Conservation (phyloP, 2,797 vertebrate species). For the Tokudaia tokunoshimensis region DNA sequence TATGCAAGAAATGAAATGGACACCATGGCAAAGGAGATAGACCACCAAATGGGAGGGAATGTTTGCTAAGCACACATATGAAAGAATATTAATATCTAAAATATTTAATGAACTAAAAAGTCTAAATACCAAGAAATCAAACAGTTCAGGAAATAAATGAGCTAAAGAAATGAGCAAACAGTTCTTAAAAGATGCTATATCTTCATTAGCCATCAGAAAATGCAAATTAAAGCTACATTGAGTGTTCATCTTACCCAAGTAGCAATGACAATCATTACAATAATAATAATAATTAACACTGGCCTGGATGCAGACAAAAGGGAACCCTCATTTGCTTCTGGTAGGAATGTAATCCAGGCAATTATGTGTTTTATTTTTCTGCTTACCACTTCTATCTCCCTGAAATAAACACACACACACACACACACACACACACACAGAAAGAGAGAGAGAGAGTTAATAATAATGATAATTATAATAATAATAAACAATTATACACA, state of each 20-base stretch:
- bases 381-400: background rate
- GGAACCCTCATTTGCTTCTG: background rate
- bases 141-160: background rate
- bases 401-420: background rate
- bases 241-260: background rate
- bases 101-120: background rate
- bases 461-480: background rate
- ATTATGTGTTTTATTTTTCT: background rate
- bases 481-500: background rate
- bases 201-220: background rate
- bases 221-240: background rate
- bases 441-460: background rate
- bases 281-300: background rate
- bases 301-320: background rate
- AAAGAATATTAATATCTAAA: background rate
- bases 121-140: background rate
- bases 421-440: background rate
- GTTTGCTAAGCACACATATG: background rate
- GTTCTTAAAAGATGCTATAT: background rate
- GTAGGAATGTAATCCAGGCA: background rate
- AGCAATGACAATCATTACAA: background rate
- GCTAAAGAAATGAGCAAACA: background rate
- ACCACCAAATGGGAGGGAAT: background rate
- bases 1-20: no score
- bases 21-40: background rate